Base-by-base conservation (phyloP, 2,888 invertebrate genomes). In the Therioaphis trifolii region DNA sequence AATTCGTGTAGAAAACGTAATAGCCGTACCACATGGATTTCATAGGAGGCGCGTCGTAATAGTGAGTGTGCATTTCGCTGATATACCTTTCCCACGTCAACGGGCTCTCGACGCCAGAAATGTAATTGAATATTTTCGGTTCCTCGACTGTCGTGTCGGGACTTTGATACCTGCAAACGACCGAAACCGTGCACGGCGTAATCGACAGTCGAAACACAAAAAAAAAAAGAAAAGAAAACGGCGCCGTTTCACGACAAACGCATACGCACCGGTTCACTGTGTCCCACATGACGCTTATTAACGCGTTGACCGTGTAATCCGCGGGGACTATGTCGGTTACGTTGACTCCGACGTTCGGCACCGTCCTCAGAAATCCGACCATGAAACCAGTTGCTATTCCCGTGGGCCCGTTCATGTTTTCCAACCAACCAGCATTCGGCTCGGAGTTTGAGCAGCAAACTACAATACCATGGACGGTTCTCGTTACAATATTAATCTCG, bases 331-430 rank as follows among this genome's bases (percentile, higher is more conserved):
- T 29, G 15, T 66, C 66, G 24, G 29, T 14, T 3, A 66, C 15
- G 7, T 66, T 66, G 5, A 7, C 15, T 29, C 3, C 3, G 12
- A 14, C 27, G 4, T 7, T 14, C 15, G 66, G 66, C 2, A 29
- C 5, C 12, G 29, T 15, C 15, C 66, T 66, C 4, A 66, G 21
- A 66, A 66, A 66, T 29, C 66, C 66, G 4, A 66, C 29, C 27
- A 66, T 66, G 5, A 29, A 5, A 29, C 66, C 66, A 7, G 66
- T 29, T 14, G 29, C 11, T 7, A 66, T 15, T 9, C 66, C 66
- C 11, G 66, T 14, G 4, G 66, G 66, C 12, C 66, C 66, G 29
- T 66, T 66, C 66, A 66, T 66, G 29, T 66, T 66, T 29, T 66
- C 66, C 27, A 66, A 27, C 27, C 27, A 29, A 4, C 66, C 66